Base-by-base conservation (phyloP, 1,140 invertebrate genomes). In the Drosophila orosa region DNA sequence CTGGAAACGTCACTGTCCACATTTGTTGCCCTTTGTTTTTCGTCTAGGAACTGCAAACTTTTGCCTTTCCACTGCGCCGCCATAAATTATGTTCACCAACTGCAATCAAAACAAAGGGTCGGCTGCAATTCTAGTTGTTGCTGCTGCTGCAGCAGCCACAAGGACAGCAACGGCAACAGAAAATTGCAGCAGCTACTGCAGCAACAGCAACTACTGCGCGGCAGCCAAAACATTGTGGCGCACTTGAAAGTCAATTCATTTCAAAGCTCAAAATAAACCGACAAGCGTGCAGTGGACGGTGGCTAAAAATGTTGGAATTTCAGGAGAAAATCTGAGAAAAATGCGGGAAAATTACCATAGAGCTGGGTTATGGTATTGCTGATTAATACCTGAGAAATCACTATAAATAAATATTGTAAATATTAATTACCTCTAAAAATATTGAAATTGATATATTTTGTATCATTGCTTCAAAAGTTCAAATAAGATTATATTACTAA, bases 241-340 rank as follows among this genome's bases (percentile, higher is more conserved):
- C 75, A 79, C 82, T 86, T 79, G 79, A 86, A 86, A 87, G 78
- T 82, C 83, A 79, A 86, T 86, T 87, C 66, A 79, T 67, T 82
- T 76, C 56, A 63, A 72, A 75, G 60, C 52, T 60, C 33, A 68
- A 76, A 68, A 67, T 61, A 83, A 80, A 63, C 55, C 54, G 66
- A 54, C 58, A 62, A 27, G 31, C 10, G 24, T 24, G 37, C 15
- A 29, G 31, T 29, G 31, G 22, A 54, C 50, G 5, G 8, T 54
- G 50, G 50, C 13, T n/a, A 5, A 54, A n/a, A 35, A 0, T 9
- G 13, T 15, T 19, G 10, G 1, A 22, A 22, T 33, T 22, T 8
- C 0, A 9, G 29, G 0, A 15, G 6, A 31, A 52, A 33, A 4
- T 33, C 1, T 8, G 3, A 3, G 17, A 19, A 19, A 15, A 33